These are phyloP conservation scores for Siniperca obscura DNA, from an alignment of 2,797 vertebrate species.

Conservation along the genomic window DNA sequence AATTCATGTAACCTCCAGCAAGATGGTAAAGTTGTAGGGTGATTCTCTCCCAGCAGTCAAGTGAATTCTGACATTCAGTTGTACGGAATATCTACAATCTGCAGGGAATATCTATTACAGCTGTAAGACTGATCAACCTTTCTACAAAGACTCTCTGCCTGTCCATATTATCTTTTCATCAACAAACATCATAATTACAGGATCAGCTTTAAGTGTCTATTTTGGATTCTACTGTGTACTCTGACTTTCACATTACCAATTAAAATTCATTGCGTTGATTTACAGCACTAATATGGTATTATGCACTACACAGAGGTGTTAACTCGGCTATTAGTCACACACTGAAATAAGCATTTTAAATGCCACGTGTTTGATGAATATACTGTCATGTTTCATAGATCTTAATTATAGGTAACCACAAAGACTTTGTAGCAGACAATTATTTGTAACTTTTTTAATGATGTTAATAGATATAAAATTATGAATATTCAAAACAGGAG, in stretches of 20 bases:
- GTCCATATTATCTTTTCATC: constrained; percentile 32
- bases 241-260: constrained; percentile 34
- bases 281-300: constrained; percentile 54
- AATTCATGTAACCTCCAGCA: constrained; percentile 23
- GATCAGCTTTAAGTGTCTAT: constrained; percentile 33
- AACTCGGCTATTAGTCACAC: constrained; percentile 36
- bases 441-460: constrained; percentile 25
- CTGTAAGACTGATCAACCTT: constrained; percentile 48
- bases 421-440: constrained; percentile 22
- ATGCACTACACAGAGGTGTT: constrained; percentile 42
- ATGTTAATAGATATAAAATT: neutral
- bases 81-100: constrained; percentile 64
- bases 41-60: constrained; percentile 38
- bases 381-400: constrained; percentile 31
- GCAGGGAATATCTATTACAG: constrained; percentile 61
- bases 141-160: neutral
- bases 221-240: constrained; percentile 13
- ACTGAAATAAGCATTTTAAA: constrained; percentile 35
- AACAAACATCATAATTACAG: constrained; percentile 42
- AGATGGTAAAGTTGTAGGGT: constrained; percentile 37
- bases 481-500: constrained; percentile 10
- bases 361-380: constrained; percentile 34
- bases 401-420: constrained; percentile 35
- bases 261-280: constrained; percentile 47
- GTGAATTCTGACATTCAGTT: constrained; percentile 40